Base-by-base conservation (phyloP, 1,140 invertebrate genomes). In the Akabosia matsudoensis region DNA sequence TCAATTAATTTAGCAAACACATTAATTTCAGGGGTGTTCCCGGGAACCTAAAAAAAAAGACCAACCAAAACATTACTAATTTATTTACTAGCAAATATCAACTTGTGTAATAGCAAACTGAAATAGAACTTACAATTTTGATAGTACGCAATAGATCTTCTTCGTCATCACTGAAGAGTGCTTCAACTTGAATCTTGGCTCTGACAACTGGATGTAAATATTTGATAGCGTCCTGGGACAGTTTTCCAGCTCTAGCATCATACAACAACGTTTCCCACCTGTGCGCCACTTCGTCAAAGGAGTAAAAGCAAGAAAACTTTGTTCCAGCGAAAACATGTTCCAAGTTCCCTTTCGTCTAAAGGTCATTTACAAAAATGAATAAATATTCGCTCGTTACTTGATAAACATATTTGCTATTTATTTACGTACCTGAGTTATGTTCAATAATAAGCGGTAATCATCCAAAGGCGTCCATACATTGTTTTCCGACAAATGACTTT, bases 241-340 rank as follows among this genome's bases (percentile, higher is more conserved):
- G 89, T 80, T 94, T 89, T 14, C 91, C 95, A 45, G 95, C 90
- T 54, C 92, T 89, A 56, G 93, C 91, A 85, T 99, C 95, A 85
- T 98, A 98, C 1, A 99, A 86, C 64, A 99, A 83, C 13, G 94
- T 92, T 87, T 97, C 97, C 97, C 97, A 99, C 75, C 97, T 89
- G 76, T 96, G 93, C 83, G 97, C 94, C 31, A 99, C 90, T 84
- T 99, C 96, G 84, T 93, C 91, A 16, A 97, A 85, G 0, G 95
- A 96, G 84, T 98, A 99, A 78, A 93, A 91, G 83, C 95, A 97
- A 0, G 96, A 97, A 87, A 99, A 99, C 84, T 97, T 98, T 1
- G 96, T 91, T 28, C 95, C 95, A 79, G 92, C 87, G 84, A 97
- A 93, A 7, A 99, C 96, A 82, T 90, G 89, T 37, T 90, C 87